Evolutionary conservation across 2,888 invertebrate species (phyloP).

Genomic region (Troides helena): DNA sequence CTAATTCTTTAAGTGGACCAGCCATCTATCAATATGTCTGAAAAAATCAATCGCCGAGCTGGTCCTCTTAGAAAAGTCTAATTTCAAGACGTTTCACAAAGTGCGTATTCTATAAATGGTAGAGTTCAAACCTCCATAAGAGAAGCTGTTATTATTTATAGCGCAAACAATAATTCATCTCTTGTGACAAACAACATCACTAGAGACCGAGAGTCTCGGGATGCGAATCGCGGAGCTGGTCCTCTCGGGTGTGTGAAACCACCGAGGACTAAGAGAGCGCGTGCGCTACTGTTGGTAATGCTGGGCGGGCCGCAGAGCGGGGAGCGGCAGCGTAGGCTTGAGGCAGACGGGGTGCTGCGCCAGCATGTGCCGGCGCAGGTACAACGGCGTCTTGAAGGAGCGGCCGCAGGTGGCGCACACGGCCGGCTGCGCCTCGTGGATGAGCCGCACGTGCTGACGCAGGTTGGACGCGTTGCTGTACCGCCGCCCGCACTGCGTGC

Average conservation of each 20-base stretch:
- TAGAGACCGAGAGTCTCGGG: background rate
- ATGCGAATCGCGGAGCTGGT: conserved; percentile 11
- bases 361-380: conserved; percentile 87
- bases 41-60: conserved; percentile 4
- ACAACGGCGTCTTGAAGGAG: conserved; percentile 87
- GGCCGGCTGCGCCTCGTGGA: conserved; percentile 86
- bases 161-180: background rate
- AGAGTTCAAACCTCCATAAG: background rate
- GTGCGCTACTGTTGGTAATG: conserved; percentile 49
- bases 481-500: conserved; percentile 84
- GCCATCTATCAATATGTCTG: background rate
- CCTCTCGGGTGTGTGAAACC: conserved; percentile 7
- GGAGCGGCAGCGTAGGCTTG: conserved; percentile 51
- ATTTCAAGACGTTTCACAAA: background rate
- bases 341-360: conserved; percentile 81
- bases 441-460: conserved; percentile 87
- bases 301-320: conserved; percentile 59
- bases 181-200: background rate
- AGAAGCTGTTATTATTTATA: background rate
- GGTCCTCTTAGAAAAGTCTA: conserved; percentile 1
- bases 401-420: conserved; percentile 85
- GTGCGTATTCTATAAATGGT: conserved; percentile 10
- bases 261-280: conserved; percentile 30
- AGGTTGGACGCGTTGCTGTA: conserved; percentile 87
- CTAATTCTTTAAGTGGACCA: background rate